Base-by-base conservation (phyloP, 37 sponge, comb jelly and placozoan species). In the Lycopodina hypogea region DNA sequence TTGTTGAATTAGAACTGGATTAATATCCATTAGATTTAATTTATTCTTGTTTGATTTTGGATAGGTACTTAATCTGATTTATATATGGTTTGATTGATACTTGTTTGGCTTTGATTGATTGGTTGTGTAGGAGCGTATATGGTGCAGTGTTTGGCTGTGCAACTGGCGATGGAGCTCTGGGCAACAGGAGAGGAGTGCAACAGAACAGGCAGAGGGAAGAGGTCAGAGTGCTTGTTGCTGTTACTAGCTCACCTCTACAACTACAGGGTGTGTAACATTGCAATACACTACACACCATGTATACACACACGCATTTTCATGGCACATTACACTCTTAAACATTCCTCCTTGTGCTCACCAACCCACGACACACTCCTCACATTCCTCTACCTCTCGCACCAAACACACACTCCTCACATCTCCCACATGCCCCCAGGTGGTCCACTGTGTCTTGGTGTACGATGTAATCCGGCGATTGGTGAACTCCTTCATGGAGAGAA, bases 371-470 rank as follows among this genome's bases (percentile, higher is more conserved):
- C 48, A 12, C 48, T 9, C 4, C 48, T 45, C 61, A 29, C 48
- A 45, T 9, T 12, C 48, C 48, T 45, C 48, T 9, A n/a, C 48
- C 48, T 45, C 48, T 12, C 48, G 12, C 60, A 59, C 60, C 12
- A 17, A 12, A 53, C 60, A 59, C 60, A 59, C 28, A 26, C 28
- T 12, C 60, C 28, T 23, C 28, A 26, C 60, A 59, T 18, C 4
- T 18, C 28, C 6, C 60, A 59, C 18, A 59, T 18, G 12, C 28
- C 60, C 9, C 48, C 34, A 92, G 93, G 91, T 92, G 36, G 45
- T 88, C 33, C 91, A 92, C 67, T 88, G 93, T 78, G 17, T 75
- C 14, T 74, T 98, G 66, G 71, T 98, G 4, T 96, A 93, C 71
- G 96, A 98, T 68, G 74, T 98, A 36, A 87, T 98, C 17, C 72